Evolutionary conservation across 2,888 invertebrate species (phyloP), one percentile per base, ranked within the genome.

Genomic region (Metalampra italica): DNA sequence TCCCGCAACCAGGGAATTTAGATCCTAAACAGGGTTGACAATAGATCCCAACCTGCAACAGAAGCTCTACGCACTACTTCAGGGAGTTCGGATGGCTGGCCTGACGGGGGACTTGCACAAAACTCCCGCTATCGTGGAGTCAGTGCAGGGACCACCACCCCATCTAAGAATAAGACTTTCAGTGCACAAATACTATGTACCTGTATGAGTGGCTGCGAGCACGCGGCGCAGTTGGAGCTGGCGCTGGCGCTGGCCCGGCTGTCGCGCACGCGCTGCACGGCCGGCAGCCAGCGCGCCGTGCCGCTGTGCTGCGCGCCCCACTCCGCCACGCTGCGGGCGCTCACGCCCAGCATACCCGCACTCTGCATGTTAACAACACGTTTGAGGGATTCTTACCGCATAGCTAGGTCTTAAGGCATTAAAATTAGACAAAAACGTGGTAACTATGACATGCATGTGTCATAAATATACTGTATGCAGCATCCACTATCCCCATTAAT

Each of bases 301-400:
- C 49, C 55, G 50, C 87, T 76, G 7, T 62, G 52, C 9, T 92
- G 91, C 53, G 91, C 91, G 29, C 95, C 87, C 96, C 96, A 96
- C 52, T 89, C 79, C 8, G 94, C 91, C 56, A 95, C 94, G 11
- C 90, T 82, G 45, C 91, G 91, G 62, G 94, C 92, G 40, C 91
- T 91, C 40, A 94, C 87, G 13, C 94, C 94, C 8, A 93, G 84
- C 77, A 93, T 92, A 14, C 93, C 93, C n/a, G 92, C 93, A 55
- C 91, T 92, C 93, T 94, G 73, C 1, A 58, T 12, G 34, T 29
- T 9, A 12, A 12, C 12, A 37, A 8, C 2, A 22, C 22, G 5
- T 22, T 22, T 3, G 22, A 22, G 3, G 5, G 22, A 5, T 22
- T 22, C 22, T 22, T 22, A 39, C 9, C 1, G 4, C 7, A 8